Evolutionary conservation across 2,888 invertebrate genomes (phyloP).

Genomic region (Linnaemya vulpina): DNA sequence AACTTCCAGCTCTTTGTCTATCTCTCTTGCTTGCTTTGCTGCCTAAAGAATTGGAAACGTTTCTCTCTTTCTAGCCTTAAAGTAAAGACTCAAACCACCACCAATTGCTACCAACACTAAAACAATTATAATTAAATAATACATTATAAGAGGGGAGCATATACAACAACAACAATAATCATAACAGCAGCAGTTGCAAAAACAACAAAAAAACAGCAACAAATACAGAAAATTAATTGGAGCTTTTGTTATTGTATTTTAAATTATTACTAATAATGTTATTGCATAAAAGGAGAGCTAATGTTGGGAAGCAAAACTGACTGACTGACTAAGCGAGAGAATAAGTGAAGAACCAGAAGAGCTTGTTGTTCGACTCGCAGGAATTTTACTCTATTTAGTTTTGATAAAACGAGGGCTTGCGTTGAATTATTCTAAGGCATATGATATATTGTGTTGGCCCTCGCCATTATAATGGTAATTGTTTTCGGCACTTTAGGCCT

Average conservation of each 20-base stretch:
- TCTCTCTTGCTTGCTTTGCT: slow-evolving; percentile 39
- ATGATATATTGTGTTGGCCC: too few species aligned
- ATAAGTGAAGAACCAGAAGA: slow-evolving; percentile 14
- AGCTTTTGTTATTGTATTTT: slow-evolving; percentile 67
- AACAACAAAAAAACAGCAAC: not conserved
- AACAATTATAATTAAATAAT: slow-evolving; percentile 71
- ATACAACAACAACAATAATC: slow-evolving; percentile 14
- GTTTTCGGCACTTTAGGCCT: too few species aligned
- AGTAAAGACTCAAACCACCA: slow-evolving; percentile 68
- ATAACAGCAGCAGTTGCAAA: not conserved
- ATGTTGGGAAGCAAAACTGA: slow-evolving; percentile 25
- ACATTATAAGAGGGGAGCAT: slow-evolving; percentile 66
- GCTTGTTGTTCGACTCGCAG: slow-evolving; percentile 35
- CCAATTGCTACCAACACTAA: slow-evolving; percentile 57
- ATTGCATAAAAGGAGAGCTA: slow-evolving; percentile 59
- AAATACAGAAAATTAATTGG: slow-evolving; percentile 66
- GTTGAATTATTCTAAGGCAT: not conserved
- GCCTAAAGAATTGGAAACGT: not conserved
- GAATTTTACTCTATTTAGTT: slow-evolving; percentile 41
- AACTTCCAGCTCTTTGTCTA: slow-evolving; percentile 22
- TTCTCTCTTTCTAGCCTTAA: slow-evolving; percentile 60
- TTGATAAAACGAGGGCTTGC: not conserved
- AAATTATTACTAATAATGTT: slow-evolving; percentile 66
- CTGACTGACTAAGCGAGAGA: slow-evolving; percentile 21
- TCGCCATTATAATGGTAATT: too few species aligned